A percentile compares a stretch with the other conserved stretches of the same genome.
These are phyloP conservation scores for Lomographa bimaculata DNA, from an alignment of 2,888 invertebrate species.

Conservation along the genomic window DNA sequence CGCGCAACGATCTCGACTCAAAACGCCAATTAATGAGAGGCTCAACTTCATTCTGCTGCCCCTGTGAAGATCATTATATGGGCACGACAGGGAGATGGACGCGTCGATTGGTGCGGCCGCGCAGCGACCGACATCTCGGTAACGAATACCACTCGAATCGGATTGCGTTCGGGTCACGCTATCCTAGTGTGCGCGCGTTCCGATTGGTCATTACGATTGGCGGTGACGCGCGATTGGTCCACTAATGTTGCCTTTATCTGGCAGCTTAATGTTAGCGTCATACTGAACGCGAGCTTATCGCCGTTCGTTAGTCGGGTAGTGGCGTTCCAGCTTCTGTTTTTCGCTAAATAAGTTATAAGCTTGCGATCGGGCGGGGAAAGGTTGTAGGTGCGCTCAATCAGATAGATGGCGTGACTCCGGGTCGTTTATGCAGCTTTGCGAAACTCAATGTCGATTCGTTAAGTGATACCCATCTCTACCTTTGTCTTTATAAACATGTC, in stretches of 20 bases:
- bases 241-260: slow-evolving; percentile 68
- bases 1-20: slow-evolving; percentile 81
- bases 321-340: slow-evolving; percentile 71
- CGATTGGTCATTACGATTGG: slow-evolving; percentile 77
- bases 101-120: slow-evolving; percentile 77
- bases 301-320: slow-evolving; percentile 77
- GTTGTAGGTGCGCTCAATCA: slow-evolving; percentile 68
- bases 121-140: slow-evolving; percentile 77
- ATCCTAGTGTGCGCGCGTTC: slow-evolving; percentile 72
- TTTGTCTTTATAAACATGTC: slow-evolving; percentile 82
- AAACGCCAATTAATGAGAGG: slow-evolving; percentile 84
- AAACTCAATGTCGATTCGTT: slow-evolving; percentile 78
- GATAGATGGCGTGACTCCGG: slow-evolving; percentile 81
- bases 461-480: slow-evolving; percentile 78
- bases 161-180: slow-evolving; percentile 82
- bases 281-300: slow-evolving; percentile 70
- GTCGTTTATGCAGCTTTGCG: slow-evolving; percentile 74
- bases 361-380: slow-evolving; percentile 67
- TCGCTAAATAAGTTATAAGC: slow-evolving; percentile 81
- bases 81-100: slow-evolving; percentile 83
- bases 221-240: slow-evolving; percentile 73
- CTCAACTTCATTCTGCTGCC: slow-evolving; percentile 83
- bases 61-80: slow-evolving; percentile 84
- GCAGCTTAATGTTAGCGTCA: slow-evolving; percentile 71
- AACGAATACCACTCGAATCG: slow-evolving; percentile 78